phyloP scores from a whole-genome alignment of 2,113 vertebrate genomes.

The Hiodon tergisus region DNA sequence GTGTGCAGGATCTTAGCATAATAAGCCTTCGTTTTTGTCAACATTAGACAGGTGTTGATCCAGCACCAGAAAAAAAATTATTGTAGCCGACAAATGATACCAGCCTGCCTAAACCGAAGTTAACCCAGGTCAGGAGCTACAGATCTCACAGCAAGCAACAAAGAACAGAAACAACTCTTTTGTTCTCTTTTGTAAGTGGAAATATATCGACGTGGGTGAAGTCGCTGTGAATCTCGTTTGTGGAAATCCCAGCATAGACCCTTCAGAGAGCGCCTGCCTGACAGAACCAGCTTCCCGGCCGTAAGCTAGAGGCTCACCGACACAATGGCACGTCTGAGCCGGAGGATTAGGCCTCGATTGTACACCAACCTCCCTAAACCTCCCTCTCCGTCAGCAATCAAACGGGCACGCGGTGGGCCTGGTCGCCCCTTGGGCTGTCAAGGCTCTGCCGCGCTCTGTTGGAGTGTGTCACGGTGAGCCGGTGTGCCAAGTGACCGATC shows the following conservation, averaged over 20 bases:
- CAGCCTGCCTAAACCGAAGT: neutral
- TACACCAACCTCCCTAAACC: constrained; percentile 32
- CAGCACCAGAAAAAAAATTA: neutral
- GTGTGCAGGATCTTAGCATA: too few relatives aligned
- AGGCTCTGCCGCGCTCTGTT: too few relatives aligned
- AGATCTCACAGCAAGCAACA: neutral
- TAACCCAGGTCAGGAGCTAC: neutral
- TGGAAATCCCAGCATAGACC: neutral
- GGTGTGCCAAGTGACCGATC: too few relatives aligned
- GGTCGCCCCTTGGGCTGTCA: too few relatives aligned
- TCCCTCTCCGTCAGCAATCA: constrained; percentile 23
- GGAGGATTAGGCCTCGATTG: constrained; percentile 40
- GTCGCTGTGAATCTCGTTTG: neutral
- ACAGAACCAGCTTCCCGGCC: constrained; percentile 9
- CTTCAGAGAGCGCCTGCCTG: constrained; percentile 18
- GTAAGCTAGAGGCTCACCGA: constrained; percentile 42
- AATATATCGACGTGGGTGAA: neutral
- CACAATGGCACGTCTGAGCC: constrained; percentile 42
- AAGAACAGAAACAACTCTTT: neutral
- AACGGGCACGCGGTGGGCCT: neutral
- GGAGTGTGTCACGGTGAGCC: too few relatives aligned
- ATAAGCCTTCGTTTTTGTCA: neutral
- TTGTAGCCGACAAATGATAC: neutral
- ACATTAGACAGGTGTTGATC: neutral
- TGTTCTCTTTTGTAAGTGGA: neutral